Evolutionary conservation across 2,113 vertebrate species (phyloP).

Genomic region (Puntigrus tetrazona): DNA sequence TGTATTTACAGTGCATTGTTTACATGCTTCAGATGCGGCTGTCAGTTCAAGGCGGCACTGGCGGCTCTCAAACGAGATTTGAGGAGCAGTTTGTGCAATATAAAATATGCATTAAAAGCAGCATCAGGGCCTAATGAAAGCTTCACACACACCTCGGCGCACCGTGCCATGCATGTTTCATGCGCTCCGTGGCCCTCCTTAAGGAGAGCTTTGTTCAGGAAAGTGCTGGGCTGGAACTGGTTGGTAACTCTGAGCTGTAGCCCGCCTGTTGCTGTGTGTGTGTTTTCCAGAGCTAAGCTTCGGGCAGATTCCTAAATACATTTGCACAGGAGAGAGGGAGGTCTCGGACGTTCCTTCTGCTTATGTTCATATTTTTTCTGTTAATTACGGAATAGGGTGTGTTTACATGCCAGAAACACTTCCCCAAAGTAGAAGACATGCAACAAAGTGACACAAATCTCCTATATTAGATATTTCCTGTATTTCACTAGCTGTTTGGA

Average conservation of each 20-base stretch:
- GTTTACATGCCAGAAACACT: conserved; percentile 37
- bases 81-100: conserved; percentile 52
- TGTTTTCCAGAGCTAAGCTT: conserved; percentile 39
- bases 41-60: conserved; percentile 54
- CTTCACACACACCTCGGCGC: conserved; percentile 35
- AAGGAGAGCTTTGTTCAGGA: conserved; percentile 56
- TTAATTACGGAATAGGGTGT: conserved; percentile 28
- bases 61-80: conserved; percentile 51
- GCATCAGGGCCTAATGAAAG: conserved; percentile 52
- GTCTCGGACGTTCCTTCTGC: neutral
- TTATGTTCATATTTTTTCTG: neutral
- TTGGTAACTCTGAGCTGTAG: conserved; percentile 43
- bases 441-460: conserved; percentile 46
- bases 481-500: conserved; percentile 28
- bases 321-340: conserved; percentile 24
- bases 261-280: conserved; percentile 51
- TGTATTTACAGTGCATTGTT: conserved; percentile 65
- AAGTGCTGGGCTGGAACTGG: conserved; percentile 25
- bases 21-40: conserved; percentile 57
- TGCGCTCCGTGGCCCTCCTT: conserved; percentile 42
- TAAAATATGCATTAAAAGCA: conserved; percentile 63
- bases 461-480: conserved; percentile 47
- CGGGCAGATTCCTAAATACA: conserved; percentile 24
- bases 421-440: conserved; percentile 30
- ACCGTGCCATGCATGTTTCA: conserved; percentile 53